A percentile compares a stretch with the other conserved stretches of the same genome.
Conservation (phyloP, 2,113 vertebrate species). For the Pagrus major region DNA sequence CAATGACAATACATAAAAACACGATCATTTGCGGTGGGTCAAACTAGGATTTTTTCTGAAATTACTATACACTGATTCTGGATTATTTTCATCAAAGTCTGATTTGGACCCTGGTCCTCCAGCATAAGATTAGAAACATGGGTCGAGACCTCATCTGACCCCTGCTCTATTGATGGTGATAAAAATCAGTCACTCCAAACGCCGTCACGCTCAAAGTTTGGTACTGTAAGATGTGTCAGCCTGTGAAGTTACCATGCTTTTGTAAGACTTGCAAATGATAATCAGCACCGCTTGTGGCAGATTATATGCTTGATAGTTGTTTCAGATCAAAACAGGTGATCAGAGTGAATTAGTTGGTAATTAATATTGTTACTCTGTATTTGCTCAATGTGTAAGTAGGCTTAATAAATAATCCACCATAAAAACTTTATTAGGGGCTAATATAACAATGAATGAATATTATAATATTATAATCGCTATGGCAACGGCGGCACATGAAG, state of each 20-base stretch:
- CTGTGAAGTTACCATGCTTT: not conserved
- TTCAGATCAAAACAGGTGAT: no score
- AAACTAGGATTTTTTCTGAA: slow-evolving; percentile 1
- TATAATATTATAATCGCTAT: no score
- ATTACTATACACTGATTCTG: not conserved
- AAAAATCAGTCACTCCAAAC: not conserved
- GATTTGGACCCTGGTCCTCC: not conserved
- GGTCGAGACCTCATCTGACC: not conserved
- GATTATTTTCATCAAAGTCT: not conserved
- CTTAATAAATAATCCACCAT: not conserved
- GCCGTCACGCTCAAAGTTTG: not conserved
- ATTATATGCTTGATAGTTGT: not conserved
- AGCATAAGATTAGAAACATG: not conserved
- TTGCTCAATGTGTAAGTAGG: not conserved
- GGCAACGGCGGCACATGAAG: no score
- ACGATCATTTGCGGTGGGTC: not conserved
- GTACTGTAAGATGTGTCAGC: not conserved
- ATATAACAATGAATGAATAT: not conserved
- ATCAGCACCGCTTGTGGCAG: not conserved
- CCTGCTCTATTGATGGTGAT: not conserved
- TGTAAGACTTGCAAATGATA: not conserved
- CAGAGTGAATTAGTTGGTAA: not conserved
- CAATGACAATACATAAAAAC: not conserved
- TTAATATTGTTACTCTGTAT: no score
- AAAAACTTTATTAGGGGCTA: not conserved